Base-by-base conservation (phyloP, 2,797 vertebrate genomes). In the Cossypha polioptera region DNA sequence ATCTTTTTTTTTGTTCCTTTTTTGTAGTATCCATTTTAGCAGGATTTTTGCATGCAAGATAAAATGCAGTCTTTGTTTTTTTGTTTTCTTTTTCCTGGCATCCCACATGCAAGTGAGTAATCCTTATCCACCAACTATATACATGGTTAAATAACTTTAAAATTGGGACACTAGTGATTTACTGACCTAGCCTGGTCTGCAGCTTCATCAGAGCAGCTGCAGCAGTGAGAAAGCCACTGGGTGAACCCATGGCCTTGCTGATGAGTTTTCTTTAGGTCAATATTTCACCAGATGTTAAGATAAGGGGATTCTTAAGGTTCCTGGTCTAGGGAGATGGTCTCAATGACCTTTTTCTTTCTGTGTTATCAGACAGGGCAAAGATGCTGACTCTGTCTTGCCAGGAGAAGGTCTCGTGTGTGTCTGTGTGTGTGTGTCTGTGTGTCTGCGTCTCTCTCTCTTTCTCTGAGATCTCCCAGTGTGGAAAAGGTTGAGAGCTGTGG, bases 11-110 rank as follows among this genome's bases (percentile, higher is more conserved):
- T 82, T 48, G 26, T 54, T 89, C 5, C 10, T 9, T 22, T 85
- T 95, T 95, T 73, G 54, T 94, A 96, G 88, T 95, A 68, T 93
- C 88, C 83, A 88, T 96, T 94, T 96, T 96, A 97, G 96, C 90
- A 97, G 95, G 95, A 97, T 94, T 97, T 96, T 97, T 98, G 98
- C 98, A 98, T 98, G 97, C 94, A 88, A 97, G 95, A 97, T 95
- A 91, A 96, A 96, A 93, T 89, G 91, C 96, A 95, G 94, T 96
- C 92, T 98, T 92, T 97, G 96, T 95, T 97, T 97, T 97, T 91
- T 92, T 15, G 1, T 94, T 97, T 97, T 96, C 71, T 97, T 97
- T 97, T 96, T 97, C 94, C 95, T 96, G 97, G 92, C 96, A 96
- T 96, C 94, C 95, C 94, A 96, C 65, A 79, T 82, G 55, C 97